Evolutionary conservation across 1,140 invertebrate species (phyloP).

Genomic region (Cephus cinctus): DNA sequence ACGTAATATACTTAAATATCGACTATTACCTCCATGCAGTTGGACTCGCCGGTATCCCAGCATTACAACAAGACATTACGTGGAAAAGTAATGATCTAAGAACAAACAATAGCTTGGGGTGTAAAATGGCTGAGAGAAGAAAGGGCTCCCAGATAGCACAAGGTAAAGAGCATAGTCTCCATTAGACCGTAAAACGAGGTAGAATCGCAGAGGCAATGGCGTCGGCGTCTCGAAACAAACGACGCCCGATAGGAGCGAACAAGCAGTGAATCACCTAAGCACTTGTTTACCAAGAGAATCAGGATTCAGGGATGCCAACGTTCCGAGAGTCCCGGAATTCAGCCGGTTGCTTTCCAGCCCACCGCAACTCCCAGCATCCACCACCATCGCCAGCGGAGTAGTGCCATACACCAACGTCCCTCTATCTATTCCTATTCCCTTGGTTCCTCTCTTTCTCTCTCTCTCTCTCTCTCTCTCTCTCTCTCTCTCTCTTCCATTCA

Average conservation of each 20-base stretch:
- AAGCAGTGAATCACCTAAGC: conserved; percentile 55
- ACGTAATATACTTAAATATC: too few species aligned
- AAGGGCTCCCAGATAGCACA: too few species aligned
- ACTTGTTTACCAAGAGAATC: conserved; percentile 56
- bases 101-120: too few species aligned
- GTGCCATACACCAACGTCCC: too few species aligned
- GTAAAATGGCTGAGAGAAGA: too few species aligned
- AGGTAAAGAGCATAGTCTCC: too few species aligned
- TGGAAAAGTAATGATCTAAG: too few species aligned
- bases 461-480: conserved; percentile 7
- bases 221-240: conserved; percentile 49
- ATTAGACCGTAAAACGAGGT: conserved; percentile 52
- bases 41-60: too few species aligned
- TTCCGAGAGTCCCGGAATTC: conserved; percentile 39
- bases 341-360: conserved; percentile 26
- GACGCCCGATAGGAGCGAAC: conserved; percentile 50
- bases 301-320: conserved; percentile 44
- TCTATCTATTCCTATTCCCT: neutral
- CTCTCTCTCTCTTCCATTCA: conserved; percentile 12
- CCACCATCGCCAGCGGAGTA: too few species aligned
- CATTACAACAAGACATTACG: too few species aligned
- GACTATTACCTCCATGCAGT: too few species aligned
- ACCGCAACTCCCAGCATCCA: conserved; percentile 6
- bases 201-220: conserved; percentile 45
- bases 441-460: neutral